Percentiles rank a stretch among this genome's conserved stretches.
Conservation (phyloP, 92 coral and sea anemone genomes). For the Blastomussa wellsi region DNA sequence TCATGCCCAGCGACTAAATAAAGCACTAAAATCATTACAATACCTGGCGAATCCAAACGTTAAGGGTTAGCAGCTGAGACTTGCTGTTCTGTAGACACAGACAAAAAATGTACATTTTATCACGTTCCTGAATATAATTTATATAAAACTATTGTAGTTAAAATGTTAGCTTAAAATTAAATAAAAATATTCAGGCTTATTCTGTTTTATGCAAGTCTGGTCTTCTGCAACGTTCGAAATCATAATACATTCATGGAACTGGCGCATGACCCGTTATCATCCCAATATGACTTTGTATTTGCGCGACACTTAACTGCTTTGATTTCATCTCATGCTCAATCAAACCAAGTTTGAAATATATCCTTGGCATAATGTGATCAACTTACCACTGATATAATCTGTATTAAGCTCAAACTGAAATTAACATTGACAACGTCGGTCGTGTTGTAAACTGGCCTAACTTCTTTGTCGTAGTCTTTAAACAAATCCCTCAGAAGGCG, state of each 20-base stretch:
- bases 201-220: no score
- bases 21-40: neutral
- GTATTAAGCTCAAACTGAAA: constrained; percentile 76
- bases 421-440: constrained; percentile 70
- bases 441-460: constrained; percentile 75
- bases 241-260: no score
- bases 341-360: neutral
- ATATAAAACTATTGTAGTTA: no score
- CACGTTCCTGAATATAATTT: no score
- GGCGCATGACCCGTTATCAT: no score
- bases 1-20: neutral
- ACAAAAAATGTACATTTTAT: neutral
- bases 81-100: constrained; percentile 73
- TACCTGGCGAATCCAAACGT: constrained; percentile 91
- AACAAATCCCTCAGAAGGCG: constrained; percentile 71
- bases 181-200: no score
- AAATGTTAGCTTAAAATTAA: no score
- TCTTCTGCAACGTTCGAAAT: no score
- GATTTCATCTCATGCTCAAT: neutral
- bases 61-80: constrained; percentile 78
- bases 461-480: constrained; percentile 79
- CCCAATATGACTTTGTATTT: no score
- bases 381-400: constrained; percentile 85
- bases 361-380: neutral
- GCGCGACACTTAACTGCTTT: no score